phyloP scores from a whole-genome alignment of 1,140 invertebrate genomes.

The Rhyacophila brunnea region DNA sequence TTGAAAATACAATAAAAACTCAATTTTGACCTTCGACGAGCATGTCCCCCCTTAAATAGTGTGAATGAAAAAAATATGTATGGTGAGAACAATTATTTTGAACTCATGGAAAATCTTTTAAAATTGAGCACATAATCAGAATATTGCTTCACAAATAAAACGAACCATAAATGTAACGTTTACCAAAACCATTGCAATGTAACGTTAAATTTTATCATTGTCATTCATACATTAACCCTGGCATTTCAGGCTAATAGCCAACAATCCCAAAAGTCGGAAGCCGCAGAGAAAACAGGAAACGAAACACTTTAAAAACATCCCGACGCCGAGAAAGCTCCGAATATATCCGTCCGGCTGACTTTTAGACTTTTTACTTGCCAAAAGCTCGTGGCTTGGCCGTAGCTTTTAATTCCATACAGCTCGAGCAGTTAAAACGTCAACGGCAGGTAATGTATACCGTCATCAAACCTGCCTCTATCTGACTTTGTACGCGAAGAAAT shows the following conservation, averaged over 20 bases:
- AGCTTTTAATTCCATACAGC: conserved; percentile 21
- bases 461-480: conserved; percentile 6
- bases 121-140: too few relatives aligned
- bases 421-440: conserved; percentile 23
- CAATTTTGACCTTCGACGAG: too few relatives aligned
- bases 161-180: too few relatives aligned
- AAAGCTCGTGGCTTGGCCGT: conserved; percentile 3
- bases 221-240: too few relatives aligned
- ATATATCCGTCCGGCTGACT: conserved; percentile 18
- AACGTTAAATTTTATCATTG: too few relatives aligned
- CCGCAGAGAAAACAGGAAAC: conserved; percentile 9
- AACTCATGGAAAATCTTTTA: too few relatives aligned
- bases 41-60: too few relatives aligned
- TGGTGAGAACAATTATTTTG: too few relatives aligned
- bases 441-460: conserved; percentile 27
- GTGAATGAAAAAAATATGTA: too few relatives aligned
- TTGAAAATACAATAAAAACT: too few relatives aligned
- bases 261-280: conserved; percentile 19
- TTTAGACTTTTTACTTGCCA: conserved; percentile 7
- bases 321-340: neutral
- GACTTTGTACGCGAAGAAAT: conserved; percentile 13
- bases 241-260: conserved; percentile 5
- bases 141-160: too few relatives aligned
- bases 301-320: conserved; percentile 23
- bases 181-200: too few relatives aligned